A percentile compares a stretch with the other conserved stretches of the same genome.
phyloP scores from a whole-genome alignment of 2,797 vertebrate species.

The Myotis vivesi region DNA sequence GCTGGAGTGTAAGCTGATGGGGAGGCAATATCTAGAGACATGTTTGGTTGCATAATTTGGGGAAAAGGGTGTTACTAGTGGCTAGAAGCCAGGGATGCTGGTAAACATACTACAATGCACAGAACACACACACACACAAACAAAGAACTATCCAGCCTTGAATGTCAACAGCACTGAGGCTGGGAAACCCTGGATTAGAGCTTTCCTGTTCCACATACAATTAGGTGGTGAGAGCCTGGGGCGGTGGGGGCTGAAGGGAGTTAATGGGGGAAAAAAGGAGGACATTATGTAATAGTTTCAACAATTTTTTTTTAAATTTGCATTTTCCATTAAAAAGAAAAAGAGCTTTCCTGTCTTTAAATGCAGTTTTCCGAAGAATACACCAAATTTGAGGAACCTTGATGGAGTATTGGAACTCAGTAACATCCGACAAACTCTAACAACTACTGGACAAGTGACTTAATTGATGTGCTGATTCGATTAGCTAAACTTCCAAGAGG shows the following conservation, averaged over 20 bases:
- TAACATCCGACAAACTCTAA: background rate
- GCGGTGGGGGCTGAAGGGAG: too few species aligned
- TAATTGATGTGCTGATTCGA: background rate
- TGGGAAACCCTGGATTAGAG: background rate
- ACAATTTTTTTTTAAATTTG: too few species aligned
- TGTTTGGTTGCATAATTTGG: background rate
- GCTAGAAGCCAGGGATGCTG: background rate
- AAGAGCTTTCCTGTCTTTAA: background rate
- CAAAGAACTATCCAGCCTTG: background rate
- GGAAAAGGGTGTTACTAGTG: background rate
- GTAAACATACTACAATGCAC: background rate
- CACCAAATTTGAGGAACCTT: background rate
- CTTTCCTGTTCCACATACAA: background rate
- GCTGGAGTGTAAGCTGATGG: background rate
- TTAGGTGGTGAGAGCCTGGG: too few species aligned
- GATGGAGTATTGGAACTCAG: background rate
- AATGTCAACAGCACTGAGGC: background rate
- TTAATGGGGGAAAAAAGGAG: too few species aligned
- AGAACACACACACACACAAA: background rate
- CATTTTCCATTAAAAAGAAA: too few species aligned
- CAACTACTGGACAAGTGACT: background rate
- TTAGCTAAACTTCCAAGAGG: background rate
- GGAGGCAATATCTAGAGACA: background rate
- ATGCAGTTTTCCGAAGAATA: constrained; percentile 13
- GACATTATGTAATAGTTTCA: too few species aligned